phyloP scores from a whole-genome alignment of 2,797 vertebrate species.

The Cryptoprocta ferox region DNA sequence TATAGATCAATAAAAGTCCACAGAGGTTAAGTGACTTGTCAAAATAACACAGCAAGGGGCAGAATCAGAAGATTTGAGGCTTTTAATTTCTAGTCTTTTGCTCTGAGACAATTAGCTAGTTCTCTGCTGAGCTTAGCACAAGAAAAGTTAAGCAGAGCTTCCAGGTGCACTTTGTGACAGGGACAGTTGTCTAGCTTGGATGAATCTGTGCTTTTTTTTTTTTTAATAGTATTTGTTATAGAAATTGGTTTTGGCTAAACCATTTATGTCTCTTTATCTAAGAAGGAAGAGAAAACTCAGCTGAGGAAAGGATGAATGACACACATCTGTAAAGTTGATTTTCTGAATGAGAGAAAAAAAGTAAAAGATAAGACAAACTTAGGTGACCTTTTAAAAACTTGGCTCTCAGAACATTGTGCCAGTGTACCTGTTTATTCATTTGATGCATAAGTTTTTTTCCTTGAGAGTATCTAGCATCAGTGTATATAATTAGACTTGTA shows the following conservation, averaged over 20 bases:
- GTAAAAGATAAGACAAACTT: not conserved
- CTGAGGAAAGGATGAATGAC: not conserved
- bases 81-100: conserved; percentile 67
- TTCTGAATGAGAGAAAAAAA: conserved; percentile 46
- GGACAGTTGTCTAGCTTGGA: conserved; percentile 30
- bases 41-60: conserved; percentile 41
- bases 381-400: not conserved
- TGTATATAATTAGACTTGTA: conserved; percentile 19
- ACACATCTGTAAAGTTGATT: not conserved
- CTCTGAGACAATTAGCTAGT: conserved; percentile 54
- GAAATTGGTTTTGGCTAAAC: conserved; percentile 50
- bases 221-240: not conserved
- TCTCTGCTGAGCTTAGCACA: conserved; percentile 27
- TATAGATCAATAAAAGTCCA: conserved; percentile 72
- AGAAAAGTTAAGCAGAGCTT: not conserved
- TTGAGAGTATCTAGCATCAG: not conserved
- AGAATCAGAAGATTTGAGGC: conserved; percentile 6
- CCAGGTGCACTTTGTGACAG: conserved; percentile 53
- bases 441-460: conserved; percentile 34
- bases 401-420: not conserved
- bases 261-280: conserved; percentile 51
- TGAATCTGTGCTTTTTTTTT: not conserved
- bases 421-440: conserved; percentile 39
- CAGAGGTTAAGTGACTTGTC: conserved; percentile 68
- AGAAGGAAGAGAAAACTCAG: conserved; percentile 48